Conservation (phyloP, 2,797 vertebrate species). For the Tokudaia tokunoshimensis region DNA sequence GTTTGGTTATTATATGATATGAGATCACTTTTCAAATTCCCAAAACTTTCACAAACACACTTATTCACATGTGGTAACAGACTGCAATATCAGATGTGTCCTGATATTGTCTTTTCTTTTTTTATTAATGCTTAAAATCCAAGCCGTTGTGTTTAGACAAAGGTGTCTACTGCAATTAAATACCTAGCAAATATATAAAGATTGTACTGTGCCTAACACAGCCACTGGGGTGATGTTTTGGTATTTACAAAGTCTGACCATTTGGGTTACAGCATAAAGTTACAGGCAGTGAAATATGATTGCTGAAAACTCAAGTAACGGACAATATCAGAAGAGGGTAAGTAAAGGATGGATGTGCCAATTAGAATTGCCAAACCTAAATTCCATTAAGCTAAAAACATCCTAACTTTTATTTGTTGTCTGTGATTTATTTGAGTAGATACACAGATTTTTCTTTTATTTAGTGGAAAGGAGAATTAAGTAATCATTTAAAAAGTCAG, state of each 20-base stretch:
- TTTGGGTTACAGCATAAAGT: constrained; percentile 73
- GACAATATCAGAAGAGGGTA: constrained; percentile 43
- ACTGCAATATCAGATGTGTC: not conserved
- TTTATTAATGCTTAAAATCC: not conserved
- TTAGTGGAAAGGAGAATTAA: constrained; percentile 48
- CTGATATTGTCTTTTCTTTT: not conserved
- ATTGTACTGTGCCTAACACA: constrained; percentile 38
- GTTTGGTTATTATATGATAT: constrained; percentile 29
- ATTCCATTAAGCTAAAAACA: constrained; percentile 57
- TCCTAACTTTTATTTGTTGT: constrained; percentile 52
- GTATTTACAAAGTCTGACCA: constrained; percentile 74
- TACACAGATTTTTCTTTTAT: constrained; percentile 16
- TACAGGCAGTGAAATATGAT: constrained; percentile 64
- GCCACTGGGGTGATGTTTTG: constrained; percentile 63
- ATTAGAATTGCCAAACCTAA: constrained; percentile 71
- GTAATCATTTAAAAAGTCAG: constrained; percentile 22
- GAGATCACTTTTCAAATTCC: constrained; percentile 40
- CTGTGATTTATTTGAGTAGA: not conserved
- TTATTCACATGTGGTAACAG: constrained; percentile 25
- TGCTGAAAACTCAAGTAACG: constrained; percentile 55
- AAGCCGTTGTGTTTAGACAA: not conserved
- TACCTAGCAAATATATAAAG: constrained; percentile 67
- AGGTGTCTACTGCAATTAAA: constrained; percentile 74
- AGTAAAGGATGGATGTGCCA: not conserved
- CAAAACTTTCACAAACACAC: not conserved